Evolutionary conservation across 1,140 invertebrate genomes (phyloP), one percentile per base, ranked within the genome.

Genomic region (Caenorhabditis inopinata): DNA sequence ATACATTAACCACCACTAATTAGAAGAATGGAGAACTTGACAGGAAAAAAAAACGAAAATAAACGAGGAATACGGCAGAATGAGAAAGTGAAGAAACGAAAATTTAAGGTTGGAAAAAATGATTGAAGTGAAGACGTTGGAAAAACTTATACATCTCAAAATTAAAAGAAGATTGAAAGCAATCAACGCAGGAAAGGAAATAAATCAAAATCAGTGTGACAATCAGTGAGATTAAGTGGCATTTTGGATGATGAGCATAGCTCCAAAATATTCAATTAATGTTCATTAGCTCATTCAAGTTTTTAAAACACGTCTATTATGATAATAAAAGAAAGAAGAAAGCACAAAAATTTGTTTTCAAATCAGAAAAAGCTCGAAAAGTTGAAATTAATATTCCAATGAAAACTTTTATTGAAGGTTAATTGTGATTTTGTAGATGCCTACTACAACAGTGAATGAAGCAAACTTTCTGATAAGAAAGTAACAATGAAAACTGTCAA

Each of bases 1-100:
- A 68, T 68, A 68, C 58, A 68, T 68, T 68, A 68, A 68, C 58
- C 58, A 42, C 32, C 58, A 68, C 58, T 68, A 68, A 68, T 68
- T 68, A 32, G 32, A 68, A 68, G 58, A 38, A 35, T 68, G 58
- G 38, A 68, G 32, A 68, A 68, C 58, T 32, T 68, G 58, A 68
- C 58, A 68, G 35, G 58, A 68, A 68, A 68, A 68, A 68, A 38
- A 25, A 32, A 42, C 18, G 32, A 42, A 42, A 42, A 42, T 42
- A 14, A 42, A 42, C 6, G 38, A 18, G 58, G 12, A 68, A 38
- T 29, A 68, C 58, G 38, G 29, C 14, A 68, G 27, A 38, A 68
- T 11, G 38, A 68, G 38, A 38, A 68, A 4, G 58, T 21, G 21
- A 29, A 32, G 51, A 32, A 32, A 16, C 14, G 51, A 32, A 29